Percentiles rank a stretch among this genome's conserved stretches.
phyloP scores from a whole-genome alignment of 2,888 invertebrate genomes.

The Protonemura montana region DNA sequence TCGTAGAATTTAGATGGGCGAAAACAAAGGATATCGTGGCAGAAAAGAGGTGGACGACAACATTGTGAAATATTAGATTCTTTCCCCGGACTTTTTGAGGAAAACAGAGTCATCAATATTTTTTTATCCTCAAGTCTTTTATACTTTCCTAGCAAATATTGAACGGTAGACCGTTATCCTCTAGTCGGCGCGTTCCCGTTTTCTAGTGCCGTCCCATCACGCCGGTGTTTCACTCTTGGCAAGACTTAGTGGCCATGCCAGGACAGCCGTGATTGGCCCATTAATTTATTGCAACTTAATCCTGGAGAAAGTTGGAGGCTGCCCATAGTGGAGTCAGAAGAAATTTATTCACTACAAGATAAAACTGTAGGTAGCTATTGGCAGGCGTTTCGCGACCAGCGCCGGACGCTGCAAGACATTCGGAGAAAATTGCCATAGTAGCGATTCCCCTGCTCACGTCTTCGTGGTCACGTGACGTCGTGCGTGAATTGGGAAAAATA shows the following conservation, averaged over 20 bases:
- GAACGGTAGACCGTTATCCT: slow-evolving; percentile 1
- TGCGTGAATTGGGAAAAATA: slow-evolving; percentile 31
- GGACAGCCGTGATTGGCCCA: slow-evolving; percentile 45
- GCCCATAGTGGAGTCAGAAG: not conserved
- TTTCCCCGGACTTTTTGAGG: slow-evolving; percentile 31
- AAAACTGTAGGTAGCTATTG: not conserved
- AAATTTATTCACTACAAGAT: slow-evolving; percentile 17
- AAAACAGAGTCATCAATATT: slow-evolving; percentile 47
- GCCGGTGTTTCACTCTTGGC: slow-evolving; percentile 28
- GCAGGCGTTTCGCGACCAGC: not conserved
- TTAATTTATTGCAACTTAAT: slow-evolving; percentile 46
- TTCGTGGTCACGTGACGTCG: slow-evolving; percentile 10
- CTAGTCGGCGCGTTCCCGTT: slow-evolving; percentile 23
- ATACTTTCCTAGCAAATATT: slow-evolving; percentile 9
- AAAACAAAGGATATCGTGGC: not conserved
- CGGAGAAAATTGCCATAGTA: slow-evolving; percentile 22
- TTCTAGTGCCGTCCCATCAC: not conserved
- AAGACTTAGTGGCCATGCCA: slow-evolving; percentile 17
- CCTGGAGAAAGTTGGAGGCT: slow-evolving; percentile 30
- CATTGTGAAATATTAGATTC: slow-evolving; percentile 43
- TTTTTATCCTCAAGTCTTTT: slow-evolving; percentile 44
- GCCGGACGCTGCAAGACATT: not conserved
- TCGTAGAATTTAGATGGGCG: not conserved
- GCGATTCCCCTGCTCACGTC: slow-evolving; percentile 22
- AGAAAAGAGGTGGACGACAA: slow-evolving; percentile 18